Percentiles rank a stretch among this genome's conserved stretches.
These are phyloP conservation scores for Pachymerium ferrugineum DNA, from an alignment of 2,888 invertebrate species.

Conservation along the genomic window DNA sequence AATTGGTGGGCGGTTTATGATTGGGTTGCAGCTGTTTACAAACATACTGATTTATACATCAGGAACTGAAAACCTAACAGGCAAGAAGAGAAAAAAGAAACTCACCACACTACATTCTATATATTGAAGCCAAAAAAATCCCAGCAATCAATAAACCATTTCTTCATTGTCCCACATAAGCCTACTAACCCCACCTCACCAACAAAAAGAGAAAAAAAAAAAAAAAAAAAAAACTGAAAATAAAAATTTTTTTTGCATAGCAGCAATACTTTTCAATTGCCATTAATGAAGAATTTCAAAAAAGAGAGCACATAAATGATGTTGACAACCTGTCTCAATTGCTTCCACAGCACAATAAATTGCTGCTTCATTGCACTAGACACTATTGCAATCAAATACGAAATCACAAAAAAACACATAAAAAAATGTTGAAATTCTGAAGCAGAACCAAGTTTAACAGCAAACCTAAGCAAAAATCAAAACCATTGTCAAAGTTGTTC, in stretches of 20 bases:
- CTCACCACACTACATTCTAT: too few relatives aligned
- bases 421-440: not conserved
- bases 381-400: not conserved
- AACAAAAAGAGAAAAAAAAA: not conserved
- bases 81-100: not conserved
- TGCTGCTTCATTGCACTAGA: slow-evolving; percentile 4
- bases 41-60: slow-evolving; percentile 1
- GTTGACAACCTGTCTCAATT: not conserved
- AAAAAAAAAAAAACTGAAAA: not conserved
- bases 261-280: not conserved
- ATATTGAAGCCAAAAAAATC: too few relatives aligned
- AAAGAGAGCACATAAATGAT: not conserved
- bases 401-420: not conserved
- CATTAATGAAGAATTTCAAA: not conserved
- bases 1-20: not conserved
- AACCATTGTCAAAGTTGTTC: not conserved
- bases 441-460: not conserved
- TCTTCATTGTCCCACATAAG: not conserved
- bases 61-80: not conserved
- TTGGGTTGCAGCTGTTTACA: slow-evolving; percentile 8
- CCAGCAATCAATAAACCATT: not conserved
- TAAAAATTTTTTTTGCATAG: not conserved
- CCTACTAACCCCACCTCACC: not conserved
- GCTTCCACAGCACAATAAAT: not conserved
- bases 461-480: not conserved